These are phyloP conservation scores for Menidia menidia DNA, from an alignment of 2,797 vertebrate species.

Conservation along the genomic window DNA sequence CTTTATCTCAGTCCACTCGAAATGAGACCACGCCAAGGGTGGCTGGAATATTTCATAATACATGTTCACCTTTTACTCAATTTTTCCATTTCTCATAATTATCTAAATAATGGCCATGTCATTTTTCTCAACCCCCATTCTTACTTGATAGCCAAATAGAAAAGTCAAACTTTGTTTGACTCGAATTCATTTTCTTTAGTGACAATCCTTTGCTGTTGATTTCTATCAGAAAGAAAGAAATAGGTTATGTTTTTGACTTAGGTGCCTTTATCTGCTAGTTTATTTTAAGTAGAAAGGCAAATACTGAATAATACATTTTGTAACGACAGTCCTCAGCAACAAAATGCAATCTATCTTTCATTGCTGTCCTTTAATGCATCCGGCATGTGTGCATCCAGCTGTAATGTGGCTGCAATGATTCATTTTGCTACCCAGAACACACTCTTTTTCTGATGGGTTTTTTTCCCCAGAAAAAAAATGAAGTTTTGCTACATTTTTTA, in stretches of 20 bases:
- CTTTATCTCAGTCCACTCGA: background rate
- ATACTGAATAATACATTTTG: slow-evolving; percentile 49
- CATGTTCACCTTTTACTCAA: too few relatives aligned
- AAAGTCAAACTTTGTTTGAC: too few relatives aligned
- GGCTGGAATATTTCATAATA: too few relatives aligned
- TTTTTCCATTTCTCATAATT: too few relatives aligned
- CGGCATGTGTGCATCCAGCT: slow-evolving; percentile 7
- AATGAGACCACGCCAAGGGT: background rate
- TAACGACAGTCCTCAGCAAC: background rate
- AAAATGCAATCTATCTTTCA: background rate
- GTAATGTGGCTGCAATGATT: slow-evolving; percentile 14
- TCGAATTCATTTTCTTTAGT: too few relatives aligned
- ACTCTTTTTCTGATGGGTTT: background rate
- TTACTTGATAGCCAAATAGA: too few relatives aligned
- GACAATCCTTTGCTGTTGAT: background rate
- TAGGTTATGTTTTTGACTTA: too few relatives aligned
- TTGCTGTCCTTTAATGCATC: slow-evolving; percentile 20
- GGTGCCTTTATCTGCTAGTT: background rate
- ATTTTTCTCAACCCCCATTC: too few relatives aligned
- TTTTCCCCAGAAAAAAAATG: background rate
- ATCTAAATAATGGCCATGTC: too few relatives aligned
- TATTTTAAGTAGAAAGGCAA: slow-evolving; percentile 37
- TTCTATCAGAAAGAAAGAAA: background rate
- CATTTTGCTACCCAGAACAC: slow-evolving; percentile 7
- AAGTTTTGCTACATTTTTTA: background rate